Base-by-base conservation (phyloP, 2,797 vertebrate genomes). In the Spondyliosoma cantharus region DNA sequence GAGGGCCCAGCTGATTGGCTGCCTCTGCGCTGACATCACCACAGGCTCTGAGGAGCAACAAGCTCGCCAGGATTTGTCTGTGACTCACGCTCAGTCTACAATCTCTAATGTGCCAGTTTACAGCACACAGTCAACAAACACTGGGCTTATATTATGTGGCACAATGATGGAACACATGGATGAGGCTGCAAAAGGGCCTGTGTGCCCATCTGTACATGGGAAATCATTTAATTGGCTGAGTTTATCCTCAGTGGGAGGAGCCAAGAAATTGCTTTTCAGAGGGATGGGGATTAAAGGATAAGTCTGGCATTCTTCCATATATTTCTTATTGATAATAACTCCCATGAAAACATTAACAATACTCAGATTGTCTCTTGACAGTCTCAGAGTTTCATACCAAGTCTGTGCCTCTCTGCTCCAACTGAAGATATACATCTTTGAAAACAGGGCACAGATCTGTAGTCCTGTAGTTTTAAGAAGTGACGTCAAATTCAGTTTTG, bases 131-230 rank as follows among this genome's bases (percentile, higher is more conserved):
- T 75, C 81, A 75, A 82, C 84, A 90, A 89, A 88, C 85, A 73
- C 63, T 81, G 77, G 80, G 74, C 52, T 86, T 76, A 61, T 59
- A 61, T 67, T 82, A 57, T 75, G 25, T 58, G 78, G 68, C 77
- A 89, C 84, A 87, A 76, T 86, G 80, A 86, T 64, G 72, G 61
- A 84, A 72, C 79, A 88, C 81, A 90, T 71, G 82, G 80, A 77
- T 45, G 78, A 80, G 60, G 71, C 73, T 49, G 76, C 74, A 81
- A 54, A 37, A 85, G 73, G 62, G 7, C 25, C 32, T 68, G 67
- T 72, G 73, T 78, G 80, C 24, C 69, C 77, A 82, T 84, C 74
- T 89, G 85, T 59, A 82, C 42, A 32, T 17, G 29, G 3, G 25
- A 68, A 52, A 48, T 19, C 0, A 22, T 62, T 70, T 57, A 27